These are phyloP conservation scores for Shinisaurus crocodilurus DNA, from an alignment of 2,113 vertebrate genomes.

Conservation along the genomic window DNA sequence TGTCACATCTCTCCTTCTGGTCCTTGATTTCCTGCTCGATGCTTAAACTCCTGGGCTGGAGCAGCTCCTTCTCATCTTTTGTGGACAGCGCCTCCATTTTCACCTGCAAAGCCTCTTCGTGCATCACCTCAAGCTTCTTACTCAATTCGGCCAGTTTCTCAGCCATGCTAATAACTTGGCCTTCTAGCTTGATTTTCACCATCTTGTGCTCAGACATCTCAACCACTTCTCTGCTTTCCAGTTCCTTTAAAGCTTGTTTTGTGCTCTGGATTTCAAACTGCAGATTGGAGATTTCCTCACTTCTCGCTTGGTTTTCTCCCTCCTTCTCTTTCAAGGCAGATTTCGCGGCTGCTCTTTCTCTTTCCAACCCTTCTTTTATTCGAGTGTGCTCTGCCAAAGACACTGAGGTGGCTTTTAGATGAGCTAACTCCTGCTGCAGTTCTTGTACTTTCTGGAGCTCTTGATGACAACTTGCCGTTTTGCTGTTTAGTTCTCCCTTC, in stretches of 20 bases:
- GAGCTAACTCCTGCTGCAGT: slow-evolving; percentile 81
- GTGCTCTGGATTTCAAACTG: slow-evolving; percentile 81
- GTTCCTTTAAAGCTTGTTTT: slow-evolving; percentile 77
- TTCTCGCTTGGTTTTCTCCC: slow-evolving; percentile 75
- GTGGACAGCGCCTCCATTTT: slow-evolving; percentile 77
- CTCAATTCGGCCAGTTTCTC: slow-evolving; percentile 75
- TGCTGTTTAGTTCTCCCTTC: slow-evolving; percentile 75
- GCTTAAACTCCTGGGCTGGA: slow-evolving; percentile 80
- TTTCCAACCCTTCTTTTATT: slow-evolving; percentile 77
- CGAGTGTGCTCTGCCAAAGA: slow-evolving; percentile 73
- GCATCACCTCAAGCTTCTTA: slow-evolving; percentile 78
- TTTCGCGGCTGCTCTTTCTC: slow-evolving; percentile 67
- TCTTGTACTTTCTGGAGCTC: slow-evolving; percentile 71
- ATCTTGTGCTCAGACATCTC: slow-evolving; percentile 78
- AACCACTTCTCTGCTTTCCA: slow-evolving; percentile 76
- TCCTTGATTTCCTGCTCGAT: slow-evolving; percentile 91
- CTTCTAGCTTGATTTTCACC: slow-evolving; percentile 82
- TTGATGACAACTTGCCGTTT: slow-evolving; percentile 61
- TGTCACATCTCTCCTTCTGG: slow-evolving; percentile 89
- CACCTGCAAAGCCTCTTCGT: slow-evolving; percentile 75
- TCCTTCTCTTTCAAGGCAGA: slow-evolving; percentile 81
- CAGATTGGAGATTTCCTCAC: slow-evolving; percentile 77
- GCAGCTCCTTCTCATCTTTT: slow-evolving; percentile 79
- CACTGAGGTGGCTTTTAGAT: slow-evolving; percentile 60
- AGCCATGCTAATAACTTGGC: slow-evolving; percentile 77